These are phyloP conservation scores for Listronotus bonariensis DNA, from an alignment of 1,140 invertebrate species.

Conservation along the genomic window DNA sequence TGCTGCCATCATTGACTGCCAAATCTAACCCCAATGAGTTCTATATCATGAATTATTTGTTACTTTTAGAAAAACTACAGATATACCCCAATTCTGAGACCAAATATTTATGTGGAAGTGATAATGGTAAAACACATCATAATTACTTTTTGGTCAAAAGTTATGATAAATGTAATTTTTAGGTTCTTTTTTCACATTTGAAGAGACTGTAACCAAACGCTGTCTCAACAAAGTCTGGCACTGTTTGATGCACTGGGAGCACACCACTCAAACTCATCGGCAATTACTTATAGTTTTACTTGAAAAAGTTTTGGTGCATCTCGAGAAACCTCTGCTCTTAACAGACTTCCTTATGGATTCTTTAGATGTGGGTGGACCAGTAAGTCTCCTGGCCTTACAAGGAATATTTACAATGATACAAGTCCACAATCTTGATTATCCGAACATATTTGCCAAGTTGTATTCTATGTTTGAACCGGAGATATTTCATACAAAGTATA, in stretches of 20 bases:
- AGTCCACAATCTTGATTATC: slow-evolving; percentile 93
- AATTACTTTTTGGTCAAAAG: not conserved
- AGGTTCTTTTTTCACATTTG: slow-evolving; percentile 46
- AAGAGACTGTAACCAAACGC: slow-evolving; percentile 43
- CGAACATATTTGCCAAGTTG: slow-evolving; percentile 91
- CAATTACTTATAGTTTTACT: slow-evolving; percentile 80
- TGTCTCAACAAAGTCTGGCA: slow-evolving; percentile 72
- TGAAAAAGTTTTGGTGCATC: slow-evolving; percentile 79
- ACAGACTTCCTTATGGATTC: slow-evolving; percentile 94
- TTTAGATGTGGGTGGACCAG: slow-evolving; percentile 82
- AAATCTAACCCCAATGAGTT: slow-evolving; percentile 63
- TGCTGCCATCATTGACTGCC: slow-evolving; percentile 61
- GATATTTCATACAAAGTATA: slow-evolving; percentile 90
- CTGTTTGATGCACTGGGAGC: slow-evolving; percentile 70
- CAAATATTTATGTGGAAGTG: slow-evolving; percentile 55
- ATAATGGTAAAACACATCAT: slow-evolving; percentile 49
- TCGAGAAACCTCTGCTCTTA: slow-evolving; percentile 80
- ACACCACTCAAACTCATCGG: slow-evolving; percentile 70
- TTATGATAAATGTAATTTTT: not conserved
- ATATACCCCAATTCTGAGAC: slow-evolving; percentile 42
- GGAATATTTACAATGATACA: slow-evolving; percentile 90
- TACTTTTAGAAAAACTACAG: slow-evolving; percentile 66
- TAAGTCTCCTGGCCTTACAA: slow-evolving; percentile 89
- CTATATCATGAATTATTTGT: slow-evolving; percentile 73
- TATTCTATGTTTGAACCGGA: slow-evolving; percentile 90